phyloP scores from a whole-genome alignment of 2,888 invertebrate genomes.

The Oegoconia quadripuncta region DNA sequence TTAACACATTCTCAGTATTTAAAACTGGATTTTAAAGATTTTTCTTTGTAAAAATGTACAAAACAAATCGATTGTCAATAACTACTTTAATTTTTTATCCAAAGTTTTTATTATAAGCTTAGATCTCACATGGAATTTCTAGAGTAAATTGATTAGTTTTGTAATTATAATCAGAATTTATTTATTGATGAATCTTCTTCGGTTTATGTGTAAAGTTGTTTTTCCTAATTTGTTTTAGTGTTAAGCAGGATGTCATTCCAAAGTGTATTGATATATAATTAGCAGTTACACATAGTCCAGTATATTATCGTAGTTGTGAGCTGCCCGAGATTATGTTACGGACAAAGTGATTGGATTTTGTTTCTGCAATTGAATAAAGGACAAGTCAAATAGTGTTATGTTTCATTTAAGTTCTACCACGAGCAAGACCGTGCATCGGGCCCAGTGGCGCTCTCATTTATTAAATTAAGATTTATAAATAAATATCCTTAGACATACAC shows the following conservation, averaged over 20 bases:
- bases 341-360: conserved; percentile 61
- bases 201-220: conserved; percentile 62
- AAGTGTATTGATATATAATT: conserved; percentile 54
- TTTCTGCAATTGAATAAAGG: conserved; percentile 74
- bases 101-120: conserved; percentile 75
- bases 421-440: too few species aligned
- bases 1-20: conserved; percentile 46
- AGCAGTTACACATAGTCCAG: conserved; percentile 38
- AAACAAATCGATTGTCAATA: conserved; percentile 56
- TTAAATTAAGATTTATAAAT: too few species aligned
- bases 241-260: conserved; percentile 72
- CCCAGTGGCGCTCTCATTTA: not conserved
- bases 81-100: conserved; percentile 71
- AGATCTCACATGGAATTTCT: conserved; percentile 73
- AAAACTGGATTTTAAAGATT: conserved; percentile 35
- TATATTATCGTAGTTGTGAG: conserved; percentile 41
- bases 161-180: conserved; percentile 69
- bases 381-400: conserved; percentile 39
- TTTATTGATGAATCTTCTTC: conserved; percentile 61
- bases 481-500: too few species aligned
- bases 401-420: conserved; percentile 24
- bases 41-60: conserved; percentile 76
- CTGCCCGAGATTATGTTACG: conserved; percentile 54
- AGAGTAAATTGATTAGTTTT: conserved; percentile 62
- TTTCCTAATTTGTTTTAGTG: conserved; percentile 39